Base-by-base conservation (phyloP, 2,797 vertebrate species). In the Apogon talboti region DNA sequence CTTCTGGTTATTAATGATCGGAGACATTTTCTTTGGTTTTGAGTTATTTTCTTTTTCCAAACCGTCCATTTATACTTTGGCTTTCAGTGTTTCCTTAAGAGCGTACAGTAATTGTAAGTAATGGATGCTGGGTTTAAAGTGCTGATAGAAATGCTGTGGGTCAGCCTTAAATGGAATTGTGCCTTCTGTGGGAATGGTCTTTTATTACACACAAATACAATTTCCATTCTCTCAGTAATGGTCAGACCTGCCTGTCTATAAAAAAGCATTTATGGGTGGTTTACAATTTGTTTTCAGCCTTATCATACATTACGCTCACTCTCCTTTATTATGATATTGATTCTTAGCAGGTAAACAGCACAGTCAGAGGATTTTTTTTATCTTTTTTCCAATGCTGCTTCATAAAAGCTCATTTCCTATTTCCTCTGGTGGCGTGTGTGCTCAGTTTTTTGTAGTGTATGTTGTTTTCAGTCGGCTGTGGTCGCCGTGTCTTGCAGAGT, bases 211-310 rank as follows among this genome's bases (percentile, higher is more conserved):
- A 61, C 76, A 81, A 76, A 89, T 90, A 83, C 88, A 37, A 90
- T 91, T 92, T 91, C 85, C 87, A 90, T 91, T 94, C 92, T 79
- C 86, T 86, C 76, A 37, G 55, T 89, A 91, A 93, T 91, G 87
- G 83, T 60, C 61, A 53, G 66, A n/a, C 47, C 54, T 82, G 14
- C 44, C 57, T 82, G 79, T 84, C 82, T 84, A 78, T 84, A 75
- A 87, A 92, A 85, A 84, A 74, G 62, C 71, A 84, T 90, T 91
- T 82, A 89, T 81, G 76, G 48, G 59, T 84, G 81, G 81, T 91
- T 92, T 90, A 87, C 79, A 86, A 82, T 93, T 90, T 88, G 86
- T 90, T 90, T 90, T 89, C 68, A 69, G 78, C 77, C 81, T 83
- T 65, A 76, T 86, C 77, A 60, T 90, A 75, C 85, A 91, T 91